phyloP scores from a whole-genome alignment of 2,113 vertebrate genomes.

The Rhinolophus ferrumequinum region DNA sequence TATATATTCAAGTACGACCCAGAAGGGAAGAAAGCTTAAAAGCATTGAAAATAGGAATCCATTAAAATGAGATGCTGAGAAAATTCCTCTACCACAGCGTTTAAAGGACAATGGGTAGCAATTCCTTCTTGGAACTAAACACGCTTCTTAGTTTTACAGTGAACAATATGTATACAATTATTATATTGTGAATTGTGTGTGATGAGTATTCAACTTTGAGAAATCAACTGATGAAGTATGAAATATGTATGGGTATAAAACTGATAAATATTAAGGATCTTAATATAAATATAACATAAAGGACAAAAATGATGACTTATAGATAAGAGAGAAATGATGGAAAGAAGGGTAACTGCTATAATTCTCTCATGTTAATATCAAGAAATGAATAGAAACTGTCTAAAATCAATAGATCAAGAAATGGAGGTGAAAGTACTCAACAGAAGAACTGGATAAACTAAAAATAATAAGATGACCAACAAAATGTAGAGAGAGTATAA shows the following conservation, averaged over 20 bases:
- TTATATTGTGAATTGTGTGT: neutral
- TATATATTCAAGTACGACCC: neutral
- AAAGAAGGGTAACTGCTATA: neutral
- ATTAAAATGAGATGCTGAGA: conserved; percentile 39
- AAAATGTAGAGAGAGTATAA: neutral
- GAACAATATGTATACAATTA: neutral
- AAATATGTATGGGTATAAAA: neutral
- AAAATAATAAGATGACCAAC: conserved; percentile 15
- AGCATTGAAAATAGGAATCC: neutral
- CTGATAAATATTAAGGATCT: conserved; percentile 7
- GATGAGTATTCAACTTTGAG: neutral
- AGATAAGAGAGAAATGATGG: neutral
- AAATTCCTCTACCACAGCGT: neutral
- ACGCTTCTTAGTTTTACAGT: neutral
- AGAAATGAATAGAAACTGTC: conserved; percentile 28
- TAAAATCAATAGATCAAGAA: conserved; percentile 29
- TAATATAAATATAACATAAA: conserved; percentile 28
- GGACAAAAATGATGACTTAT: neutral
- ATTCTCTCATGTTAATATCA: conserved; percentile 30
- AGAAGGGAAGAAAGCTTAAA: neutral
- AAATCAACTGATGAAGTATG: neutral
- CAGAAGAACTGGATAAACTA: neutral
- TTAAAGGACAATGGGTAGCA: neutral
- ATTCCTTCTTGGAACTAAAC: neutral
- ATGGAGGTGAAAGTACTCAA: neutral